Percentiles rank a stretch among this genome's conserved stretches.
Evolutionary conservation across 2,888 invertebrate species (phyloP).

Genomic region (Zaprionus lineosus): DNA sequence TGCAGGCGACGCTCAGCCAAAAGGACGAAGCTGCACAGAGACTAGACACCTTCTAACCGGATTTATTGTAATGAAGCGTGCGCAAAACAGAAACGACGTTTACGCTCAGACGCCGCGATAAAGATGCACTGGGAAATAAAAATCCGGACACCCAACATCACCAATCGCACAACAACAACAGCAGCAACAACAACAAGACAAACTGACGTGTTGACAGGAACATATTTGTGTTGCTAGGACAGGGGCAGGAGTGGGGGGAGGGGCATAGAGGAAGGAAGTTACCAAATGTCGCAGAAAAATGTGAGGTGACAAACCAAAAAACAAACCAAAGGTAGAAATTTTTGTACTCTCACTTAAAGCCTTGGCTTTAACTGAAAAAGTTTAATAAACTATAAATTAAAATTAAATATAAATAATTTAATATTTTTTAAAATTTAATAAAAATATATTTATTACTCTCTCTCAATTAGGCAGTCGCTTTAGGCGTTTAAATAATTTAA

Average conservation of each 20-base stretch:
- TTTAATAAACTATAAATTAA: too few relatives aligned
- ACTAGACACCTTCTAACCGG: conserved; percentile 65
- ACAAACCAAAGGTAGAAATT: neutral
- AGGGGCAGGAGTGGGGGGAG: neutral
- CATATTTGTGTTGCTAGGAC: conserved; percentile 51
- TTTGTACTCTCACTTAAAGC: too few relatives aligned
- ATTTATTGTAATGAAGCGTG: conserved; percentile 82
- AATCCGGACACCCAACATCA: conserved; percentile 40
- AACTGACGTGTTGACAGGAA: conserved; percentile 70
- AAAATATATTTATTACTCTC: too few relatives aligned
- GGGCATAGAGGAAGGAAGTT: conserved; percentile 4
- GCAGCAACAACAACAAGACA: conserved; percentile 12
- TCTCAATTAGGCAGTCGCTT: too few relatives aligned
- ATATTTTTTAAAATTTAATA: neutral
- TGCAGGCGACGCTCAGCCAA: neutral
- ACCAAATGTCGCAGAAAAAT: conserved; percentile 16
- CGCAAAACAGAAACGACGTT: conserved; percentile 73
- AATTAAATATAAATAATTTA: neutral
- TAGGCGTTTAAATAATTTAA: too few relatives aligned
- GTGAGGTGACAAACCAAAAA: conserved; percentile 19
- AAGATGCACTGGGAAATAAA: conserved; percentile 66
- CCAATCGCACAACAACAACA: conserved; percentile 21
- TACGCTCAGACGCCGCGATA: conserved; percentile 58
- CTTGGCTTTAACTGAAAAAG: too few relatives aligned
- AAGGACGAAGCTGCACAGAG: conserved; percentile 1